Evolutionary conservation across 2,113 vertebrate genomes (phyloP).

Genomic region (Enhydra lutris): DNA sequence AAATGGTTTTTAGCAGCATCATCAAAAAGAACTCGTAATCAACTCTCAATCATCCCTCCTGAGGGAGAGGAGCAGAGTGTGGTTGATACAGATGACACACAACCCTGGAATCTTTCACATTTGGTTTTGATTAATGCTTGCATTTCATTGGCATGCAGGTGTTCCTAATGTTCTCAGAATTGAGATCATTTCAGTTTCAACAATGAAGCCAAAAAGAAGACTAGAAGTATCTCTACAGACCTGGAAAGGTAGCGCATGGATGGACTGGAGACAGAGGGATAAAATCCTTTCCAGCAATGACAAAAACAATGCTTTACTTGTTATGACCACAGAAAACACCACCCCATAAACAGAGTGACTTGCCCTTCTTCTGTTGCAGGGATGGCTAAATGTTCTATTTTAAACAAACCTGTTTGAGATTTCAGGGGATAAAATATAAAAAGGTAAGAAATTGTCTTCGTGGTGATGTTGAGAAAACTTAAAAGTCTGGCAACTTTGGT

Average conservation of each 20-base stretch:
- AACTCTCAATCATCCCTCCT: slow-evolving; percentile 35
- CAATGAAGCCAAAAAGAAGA: not conserved
- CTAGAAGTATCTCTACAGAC: not conserved
- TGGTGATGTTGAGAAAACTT: not conserved
- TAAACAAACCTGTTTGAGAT: not conserved
- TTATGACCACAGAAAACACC: not conserved
- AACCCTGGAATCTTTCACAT: not conserved
- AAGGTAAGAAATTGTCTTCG: not conserved
- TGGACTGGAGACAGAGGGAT: not conserved
- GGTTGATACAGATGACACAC: not conserved
- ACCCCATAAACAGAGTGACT: not conserved
- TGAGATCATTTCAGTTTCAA: not conserved
- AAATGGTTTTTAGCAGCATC: slow-evolving; percentile 49
- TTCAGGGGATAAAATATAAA: not conserved
- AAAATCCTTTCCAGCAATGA: not conserved
- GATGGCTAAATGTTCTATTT: not conserved
- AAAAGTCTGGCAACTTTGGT: not conserved
- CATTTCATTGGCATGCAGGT: slow-evolving; percentile 42
- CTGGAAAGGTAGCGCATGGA: not conserved
- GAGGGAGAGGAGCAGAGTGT: not conserved
- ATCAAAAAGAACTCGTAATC: slow-evolving; percentile 60
- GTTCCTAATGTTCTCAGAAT: slow-evolving; percentile 50
- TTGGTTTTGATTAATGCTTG: slow-evolving; percentile 53
- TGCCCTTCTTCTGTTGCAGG: not conserved
- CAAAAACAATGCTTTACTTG: not conserved